Evolutionary conservation across 2,113 vertebrate genomes (phyloP).

Genomic region (Calidris pugnax): DNA sequence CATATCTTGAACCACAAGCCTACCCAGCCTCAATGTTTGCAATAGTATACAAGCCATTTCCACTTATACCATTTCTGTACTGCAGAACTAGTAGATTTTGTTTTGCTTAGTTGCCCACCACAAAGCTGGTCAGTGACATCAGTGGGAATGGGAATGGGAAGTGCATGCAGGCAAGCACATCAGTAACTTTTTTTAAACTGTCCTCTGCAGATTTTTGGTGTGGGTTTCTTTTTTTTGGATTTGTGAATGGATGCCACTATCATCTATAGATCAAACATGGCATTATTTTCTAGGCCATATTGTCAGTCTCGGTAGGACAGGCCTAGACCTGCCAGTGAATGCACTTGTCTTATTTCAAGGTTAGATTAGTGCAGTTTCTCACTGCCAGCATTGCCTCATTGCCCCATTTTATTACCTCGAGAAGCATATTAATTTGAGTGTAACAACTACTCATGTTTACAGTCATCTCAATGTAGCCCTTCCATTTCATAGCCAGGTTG

Average conservation of each 20-base stretch:
- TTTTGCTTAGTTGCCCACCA: not conserved
- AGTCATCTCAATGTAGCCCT: not conserved
- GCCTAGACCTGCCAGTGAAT: not conserved
- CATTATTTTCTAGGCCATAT: not conserved
- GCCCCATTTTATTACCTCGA: not conserved
- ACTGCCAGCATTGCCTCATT: not conserved
- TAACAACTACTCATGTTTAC: not conserved
- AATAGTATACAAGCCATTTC: not conserved
- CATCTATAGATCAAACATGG: not conserved
- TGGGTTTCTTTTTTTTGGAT: not conserved
- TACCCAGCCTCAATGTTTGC: not conserved
- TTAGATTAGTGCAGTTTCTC: not conserved
- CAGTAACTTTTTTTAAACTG: not conserved
- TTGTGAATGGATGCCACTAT: not conserved
- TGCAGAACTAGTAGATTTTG: not conserved
- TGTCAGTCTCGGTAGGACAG: not conserved
- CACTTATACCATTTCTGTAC: not conserved
- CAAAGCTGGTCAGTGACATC: not conserved
- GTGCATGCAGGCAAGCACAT: not conserved
- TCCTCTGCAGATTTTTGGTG: not conserved
- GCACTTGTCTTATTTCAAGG: not conserved
- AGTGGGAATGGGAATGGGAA: not conserved
- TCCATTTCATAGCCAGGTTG: not conserved
- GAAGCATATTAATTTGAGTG: not conserved
- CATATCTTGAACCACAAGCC: not conserved